Conservation (phyloP, 2,888 invertebrate species). For the Phytoseiulus persimilis region DNA sequence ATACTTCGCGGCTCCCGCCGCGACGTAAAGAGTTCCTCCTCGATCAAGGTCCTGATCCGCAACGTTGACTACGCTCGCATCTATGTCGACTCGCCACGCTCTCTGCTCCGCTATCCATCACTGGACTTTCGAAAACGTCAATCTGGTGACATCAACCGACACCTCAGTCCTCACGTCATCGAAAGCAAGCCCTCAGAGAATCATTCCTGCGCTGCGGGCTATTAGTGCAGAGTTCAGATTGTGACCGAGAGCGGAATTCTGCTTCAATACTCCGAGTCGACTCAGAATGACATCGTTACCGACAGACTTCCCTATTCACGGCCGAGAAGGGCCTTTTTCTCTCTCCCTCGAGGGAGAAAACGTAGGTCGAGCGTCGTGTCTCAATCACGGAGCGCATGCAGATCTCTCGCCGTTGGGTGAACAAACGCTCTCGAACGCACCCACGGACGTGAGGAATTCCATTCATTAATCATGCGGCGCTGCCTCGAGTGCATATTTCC, state of each 20-base stretch:
- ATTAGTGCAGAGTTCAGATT: background rate
- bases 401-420: no score
- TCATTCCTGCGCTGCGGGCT: background rate
- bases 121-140: background rate
- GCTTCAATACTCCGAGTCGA: background rate
- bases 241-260: background rate
- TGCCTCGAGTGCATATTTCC: no score
- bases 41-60: background rate
- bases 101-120: background rate
- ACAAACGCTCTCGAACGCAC: no score
- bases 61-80: background rate
- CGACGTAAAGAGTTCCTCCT: background rate
- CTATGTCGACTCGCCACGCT: background rate
- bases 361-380: background rate
- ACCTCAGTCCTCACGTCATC: background rate
- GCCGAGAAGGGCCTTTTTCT: background rate
- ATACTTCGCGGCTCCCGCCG: background rate
- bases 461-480: no score
- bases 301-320: background rate
- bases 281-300: background rate
- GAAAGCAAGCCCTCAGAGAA: background rate
- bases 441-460: no score
- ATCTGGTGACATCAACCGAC: background rate
- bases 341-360: background rate
- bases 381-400: no score